Base-by-base conservation (phyloP, 2,888 invertebrate genomes). In the Ennomos erosarius region DNA sequence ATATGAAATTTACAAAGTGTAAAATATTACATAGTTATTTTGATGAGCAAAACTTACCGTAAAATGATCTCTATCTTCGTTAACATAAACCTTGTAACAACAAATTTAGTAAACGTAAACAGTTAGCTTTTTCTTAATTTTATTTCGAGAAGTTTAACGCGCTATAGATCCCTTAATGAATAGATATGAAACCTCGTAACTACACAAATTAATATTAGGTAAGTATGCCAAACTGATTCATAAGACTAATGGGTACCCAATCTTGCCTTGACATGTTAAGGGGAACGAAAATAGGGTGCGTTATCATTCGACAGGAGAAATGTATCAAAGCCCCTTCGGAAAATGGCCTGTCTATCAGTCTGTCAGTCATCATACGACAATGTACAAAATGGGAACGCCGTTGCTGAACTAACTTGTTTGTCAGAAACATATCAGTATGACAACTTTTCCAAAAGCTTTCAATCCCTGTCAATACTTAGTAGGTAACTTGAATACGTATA, bases 361-460 rank as follows among this genome's bases (percentile, higher is more conserved):
- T 62, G 59, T 59, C 62, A 49, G 44, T 58, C 55, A 45, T 51
- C 40, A 47, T 36, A 34, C 50, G 48, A 61, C 58, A 36, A 48
- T 36, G 36, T 42, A 48, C 45, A 16, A 58, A 62, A 58, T 45
- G 57, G 57, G 46, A 47, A 49, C 48, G 43, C 50, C 50, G 48
- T 57, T 60, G 50, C 46, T 62, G 57, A 60, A 59, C 45, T 58
- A 45, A 52, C 55, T 60, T 64, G 48, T 56, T 59, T 62, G 61
- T 46, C 59, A 61, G 53, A 54, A 62, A 58, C 56, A 61, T 38
- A 52, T 52, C 45, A 38, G 50, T 44, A 40, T 50, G 56, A 62
- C 55, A 66, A 55, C 56, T 62, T 62, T 52, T 48, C 47, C 44
- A 39, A 66, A 55, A 63, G 64, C 66, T 64, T 62, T 63, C 53